Conservation (phyloP, 1,140 invertebrate genomes). For the Apis dorsata region DNA sequence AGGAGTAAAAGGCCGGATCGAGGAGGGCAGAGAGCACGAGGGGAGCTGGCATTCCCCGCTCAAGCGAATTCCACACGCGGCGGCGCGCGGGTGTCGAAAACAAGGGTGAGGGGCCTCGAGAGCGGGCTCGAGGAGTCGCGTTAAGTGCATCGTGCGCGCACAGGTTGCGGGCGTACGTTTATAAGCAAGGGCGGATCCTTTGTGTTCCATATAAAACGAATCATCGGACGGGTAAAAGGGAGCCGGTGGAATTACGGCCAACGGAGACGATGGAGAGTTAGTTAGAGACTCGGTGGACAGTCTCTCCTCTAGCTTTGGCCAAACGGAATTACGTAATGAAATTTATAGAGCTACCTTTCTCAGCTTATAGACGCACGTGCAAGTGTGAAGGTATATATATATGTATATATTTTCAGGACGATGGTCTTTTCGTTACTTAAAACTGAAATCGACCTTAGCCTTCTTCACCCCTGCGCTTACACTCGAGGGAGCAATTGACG, state of each 20-base stretch:
- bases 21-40: conserved; percentile 54
- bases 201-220: conserved; percentile 56
- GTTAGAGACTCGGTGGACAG: conserved; percentile 16
- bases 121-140: background rate
- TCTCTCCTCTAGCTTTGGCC: background rate
- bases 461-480: conserved; percentile 47
- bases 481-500: conserved; percentile 68
- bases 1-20: conserved; percentile 48
- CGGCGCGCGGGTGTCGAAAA: conserved; percentile 32
- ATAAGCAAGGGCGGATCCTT: conserved; percentile 38
- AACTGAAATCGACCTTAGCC: conserved; percentile 35
- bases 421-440: conserved; percentile 42
- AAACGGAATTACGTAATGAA: conserved; percentile 40
- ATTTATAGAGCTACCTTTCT: conserved; percentile 31
- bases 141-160: conserved; percentile 40
- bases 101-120: background rate
- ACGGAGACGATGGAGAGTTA: conserved; percentile 6
- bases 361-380: background rate
- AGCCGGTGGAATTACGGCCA: conserved; percentile 46
- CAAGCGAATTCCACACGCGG: conserved; percentile 74
- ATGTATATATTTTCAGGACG: too few relatives aligned
- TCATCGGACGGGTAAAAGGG: conserved; percentile 39
- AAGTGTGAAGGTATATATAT: background rate
- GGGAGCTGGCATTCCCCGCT: conserved; percentile 69
- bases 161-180: conserved; percentile 41